Evolutionary conservation across 1,140 invertebrate genomes (phyloP).

Genomic region (Meloidogyne floridensis): DNA sequence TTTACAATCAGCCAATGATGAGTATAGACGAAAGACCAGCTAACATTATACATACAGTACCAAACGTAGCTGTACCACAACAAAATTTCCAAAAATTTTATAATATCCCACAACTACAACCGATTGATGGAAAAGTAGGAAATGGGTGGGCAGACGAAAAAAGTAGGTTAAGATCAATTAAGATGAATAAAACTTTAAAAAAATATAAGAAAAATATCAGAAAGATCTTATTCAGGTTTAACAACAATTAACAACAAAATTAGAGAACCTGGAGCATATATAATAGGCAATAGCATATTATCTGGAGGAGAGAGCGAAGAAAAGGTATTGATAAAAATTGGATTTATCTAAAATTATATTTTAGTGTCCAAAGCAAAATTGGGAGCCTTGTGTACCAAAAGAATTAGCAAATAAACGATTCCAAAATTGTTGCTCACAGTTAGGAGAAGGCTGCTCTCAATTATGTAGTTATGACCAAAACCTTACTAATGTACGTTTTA

Average conservation of each 20-base stretch:
- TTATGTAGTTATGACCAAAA: conserved; percentile 62
- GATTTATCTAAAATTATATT: conserved; percentile 1
- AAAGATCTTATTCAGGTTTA: conserved; percentile 3
- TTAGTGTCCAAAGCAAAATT: conserved; percentile 57
- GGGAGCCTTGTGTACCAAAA: conserved; percentile 64
- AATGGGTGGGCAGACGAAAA: not conserved
- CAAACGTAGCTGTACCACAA: conserved; percentile 23
- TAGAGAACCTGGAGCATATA: not conserved
- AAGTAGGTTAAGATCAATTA: not conserved
- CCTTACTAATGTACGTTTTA: conserved; percentile 57
- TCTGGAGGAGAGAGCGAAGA: conserved; percentile 18
- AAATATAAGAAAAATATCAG: conserved; percentile 15
- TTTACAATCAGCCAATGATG: conserved; percentile 4
- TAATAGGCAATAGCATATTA: conserved; percentile 3
- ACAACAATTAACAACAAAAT: not conserved
- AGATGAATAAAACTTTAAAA: not conserved
- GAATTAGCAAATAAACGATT: conserved; percentile 63
- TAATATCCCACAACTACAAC: conserved; percentile 8
- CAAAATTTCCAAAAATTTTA: conserved; percentile 17
- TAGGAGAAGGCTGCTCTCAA: conserved; percentile 61
- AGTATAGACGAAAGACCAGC: conserved; percentile 13
- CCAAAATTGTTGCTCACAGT: conserved; percentile 57
- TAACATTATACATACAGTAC: conserved; percentile 24
- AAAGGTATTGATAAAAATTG: conserved; percentile 15
- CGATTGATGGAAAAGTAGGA: not conserved